Evolutionary conservation across 2,888 invertebrate genomes (phyloP).

Genomic region (Leucoptera coffeella): DNA sequence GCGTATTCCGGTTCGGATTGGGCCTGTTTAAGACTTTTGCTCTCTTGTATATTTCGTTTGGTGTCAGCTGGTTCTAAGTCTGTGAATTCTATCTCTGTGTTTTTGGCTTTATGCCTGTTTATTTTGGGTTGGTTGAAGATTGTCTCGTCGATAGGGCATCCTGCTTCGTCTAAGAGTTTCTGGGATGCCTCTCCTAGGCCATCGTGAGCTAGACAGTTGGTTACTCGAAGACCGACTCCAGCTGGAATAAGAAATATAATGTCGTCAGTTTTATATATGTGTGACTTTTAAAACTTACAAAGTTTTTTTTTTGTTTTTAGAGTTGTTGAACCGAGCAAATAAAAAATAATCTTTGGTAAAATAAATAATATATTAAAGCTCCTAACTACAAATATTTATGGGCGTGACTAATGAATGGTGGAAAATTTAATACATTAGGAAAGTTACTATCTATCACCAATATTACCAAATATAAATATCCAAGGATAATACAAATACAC

Average conservation of each 20-base stretch:
- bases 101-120: constrained; percentile 27
- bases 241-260: constrained; percentile 28
- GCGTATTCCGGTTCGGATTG: constrained; percentile 27
- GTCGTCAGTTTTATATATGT: neutral
- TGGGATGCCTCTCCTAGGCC: constrained; percentile 71
- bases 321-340: too few relatives aligned
- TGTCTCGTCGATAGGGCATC: constrained; percentile 67
- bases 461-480: too few relatives aligned
- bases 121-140: constrained; percentile 52
- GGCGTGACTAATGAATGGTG: too few relatives aligned
- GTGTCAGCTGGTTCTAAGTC: constrained; percentile 25
- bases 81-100: constrained; percentile 28
- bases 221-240: constrained; percentile 66
- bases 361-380: too few relatives aligned
- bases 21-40: constrained; percentile 17
- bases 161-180: constrained; percentile 64
- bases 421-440: too few relatives aligned
- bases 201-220: constrained; percentile 74
- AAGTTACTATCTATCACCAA: too few relatives aligned
- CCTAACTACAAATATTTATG: too few relatives aligned
- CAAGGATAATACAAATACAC: too few relatives aligned
- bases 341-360: too few relatives aligned
- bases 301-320: too few relatives aligned
- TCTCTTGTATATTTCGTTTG: constrained; percentile 23
- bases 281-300: too few relatives aligned